A percentile compares a stretch with the other conserved stretches of the same genome.
phyloP scores from a whole-genome alignment of 2,797 vertebrate species.

The Crax fasciolata region DNA sequence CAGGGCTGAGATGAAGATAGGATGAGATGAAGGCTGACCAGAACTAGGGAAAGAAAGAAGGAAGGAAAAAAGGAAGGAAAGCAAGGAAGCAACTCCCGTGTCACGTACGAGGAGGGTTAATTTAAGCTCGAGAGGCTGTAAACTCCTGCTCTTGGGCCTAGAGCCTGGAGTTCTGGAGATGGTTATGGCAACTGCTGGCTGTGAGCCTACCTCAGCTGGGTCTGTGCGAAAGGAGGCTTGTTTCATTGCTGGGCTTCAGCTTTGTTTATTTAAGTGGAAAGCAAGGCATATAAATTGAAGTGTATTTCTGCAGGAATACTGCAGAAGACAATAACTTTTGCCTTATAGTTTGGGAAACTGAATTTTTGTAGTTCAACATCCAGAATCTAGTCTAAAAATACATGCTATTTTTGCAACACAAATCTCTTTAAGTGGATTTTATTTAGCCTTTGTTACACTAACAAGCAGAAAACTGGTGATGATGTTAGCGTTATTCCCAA shows the following conservation, averaged over 20 bases:
- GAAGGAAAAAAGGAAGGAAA: not conserved
- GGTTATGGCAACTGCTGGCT: not conserved
- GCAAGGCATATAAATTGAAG: not conserved
- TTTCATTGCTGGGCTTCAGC: not conserved
- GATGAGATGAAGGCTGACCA: not conserved
- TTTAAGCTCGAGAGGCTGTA: not conserved
- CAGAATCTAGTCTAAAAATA: not conserved
- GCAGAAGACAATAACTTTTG: not conserved
- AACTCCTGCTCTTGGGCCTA: not conserved
- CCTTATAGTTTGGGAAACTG: not conserved
- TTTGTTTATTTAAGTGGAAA: constrained; percentile 25
- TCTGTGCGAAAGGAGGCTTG: not conserved
- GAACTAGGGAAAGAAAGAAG: not conserved
- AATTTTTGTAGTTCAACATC: not conserved
- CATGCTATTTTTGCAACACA: not conserved
- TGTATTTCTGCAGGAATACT: not conserved
- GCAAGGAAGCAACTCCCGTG: not conserved
- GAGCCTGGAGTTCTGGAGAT: not conserved
- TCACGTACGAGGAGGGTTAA: not conserved
- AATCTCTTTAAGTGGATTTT: not conserved
- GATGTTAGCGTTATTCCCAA: not conserved
- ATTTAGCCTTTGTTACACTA: not conserved
- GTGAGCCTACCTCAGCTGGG: not conserved
- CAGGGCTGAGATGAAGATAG: not conserved
- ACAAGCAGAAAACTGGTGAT: not conserved